These are phyloP conservation scores for Antedon mediterranea DNA, from an alignment of 53 echinoderm and acorn worm genomes.

Conservation along the genomic window DNA sequence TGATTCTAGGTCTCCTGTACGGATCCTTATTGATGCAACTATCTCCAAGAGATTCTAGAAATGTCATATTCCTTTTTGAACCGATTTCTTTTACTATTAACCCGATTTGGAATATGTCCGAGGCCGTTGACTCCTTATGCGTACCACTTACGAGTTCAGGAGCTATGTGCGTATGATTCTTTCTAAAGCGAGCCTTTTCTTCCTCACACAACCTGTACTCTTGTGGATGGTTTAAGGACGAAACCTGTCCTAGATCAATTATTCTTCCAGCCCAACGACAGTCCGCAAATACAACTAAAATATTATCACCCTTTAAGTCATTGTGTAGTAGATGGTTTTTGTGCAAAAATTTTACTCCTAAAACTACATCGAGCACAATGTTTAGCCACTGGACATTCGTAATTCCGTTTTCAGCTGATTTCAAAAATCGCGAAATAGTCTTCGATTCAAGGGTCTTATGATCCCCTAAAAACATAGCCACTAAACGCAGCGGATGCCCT, in stretches of 20 bases:
- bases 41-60: neutral
- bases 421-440: neutral
- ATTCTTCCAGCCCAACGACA: neutral
- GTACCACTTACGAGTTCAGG: neutral
- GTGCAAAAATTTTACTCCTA: neutral
- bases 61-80: neutral
- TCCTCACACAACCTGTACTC: neutral
- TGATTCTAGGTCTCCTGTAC: neutral
- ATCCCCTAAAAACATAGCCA: neutral
- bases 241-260: neutral
- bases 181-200: neutral
- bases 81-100: neutral
- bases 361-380: neutral
- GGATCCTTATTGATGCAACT: neutral
- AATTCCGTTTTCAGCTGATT: neutral
- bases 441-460: neutral
- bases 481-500: neutral
- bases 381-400: neutral
- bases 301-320: neutral
- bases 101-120: neutral
- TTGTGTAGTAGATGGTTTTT: neutral
- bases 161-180: neutral
- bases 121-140: neutral
- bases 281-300: neutral
- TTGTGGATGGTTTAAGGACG: neutral